Base-by-base conservation (phyloP, 2,888 invertebrate species). In the Uropetala carovei region DNA sequence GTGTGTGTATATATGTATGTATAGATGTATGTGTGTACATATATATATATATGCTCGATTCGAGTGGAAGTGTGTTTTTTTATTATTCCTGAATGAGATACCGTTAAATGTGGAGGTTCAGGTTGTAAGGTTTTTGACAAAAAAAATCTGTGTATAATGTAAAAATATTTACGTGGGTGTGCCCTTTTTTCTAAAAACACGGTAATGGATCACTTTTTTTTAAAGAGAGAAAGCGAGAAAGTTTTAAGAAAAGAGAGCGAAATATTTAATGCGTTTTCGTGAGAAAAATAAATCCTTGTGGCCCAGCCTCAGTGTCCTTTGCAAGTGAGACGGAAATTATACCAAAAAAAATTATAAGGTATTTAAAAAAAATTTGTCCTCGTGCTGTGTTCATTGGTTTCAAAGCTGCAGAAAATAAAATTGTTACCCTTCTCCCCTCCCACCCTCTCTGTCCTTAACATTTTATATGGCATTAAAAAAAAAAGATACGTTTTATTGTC, bases 401-500 rank as follows among this genome's bases (percentile, higher is more conserved):
- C 64, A 89, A 89, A 14, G 89, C 89, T 89, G 89, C 89, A 27
- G 30, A 89, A 89, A 30, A 89, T 64, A 64, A 60, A 64, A 64
- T 89, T 75, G 8, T 43, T 83, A 68, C 89, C 89, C 89, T 16
- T 64, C 30, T 60, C 89, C 89, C 89, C 43, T 27, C 27, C 27
- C 27, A 43, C 89, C 68, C 64, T 89, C 64, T 89, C 64, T 89
- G 89, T 68, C 89, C 89, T 89, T 89, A 64, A 75, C 60, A 89
- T 89, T 89, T 89, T 89, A 89, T 89, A 89, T 89, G 89, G 89
- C 89, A 89, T 89, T 68, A 68, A 75, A 75, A 75, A 75, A 75
- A 75, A 89, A 89, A 89, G 89, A 89, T 64, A 89, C 64, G 64
- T 89, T 75, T 89, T 89, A 68, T 89, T 89, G 89, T 89, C 89